Evolutionary conservation across 2,888 invertebrate species (phyloP).

Genomic region (Horisme vitalbata): DNA sequence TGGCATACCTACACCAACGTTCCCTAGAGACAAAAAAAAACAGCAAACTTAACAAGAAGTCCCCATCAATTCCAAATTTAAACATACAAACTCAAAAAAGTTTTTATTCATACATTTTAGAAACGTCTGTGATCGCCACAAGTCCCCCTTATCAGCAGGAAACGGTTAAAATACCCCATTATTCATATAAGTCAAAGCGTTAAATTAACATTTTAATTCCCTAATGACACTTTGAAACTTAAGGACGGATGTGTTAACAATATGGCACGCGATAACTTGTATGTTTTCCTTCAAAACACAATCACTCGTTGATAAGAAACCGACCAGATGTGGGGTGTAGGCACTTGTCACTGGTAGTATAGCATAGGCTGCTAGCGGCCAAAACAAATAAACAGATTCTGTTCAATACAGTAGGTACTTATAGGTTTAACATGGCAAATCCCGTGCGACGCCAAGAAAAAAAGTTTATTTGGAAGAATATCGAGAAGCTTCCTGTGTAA

Average conservation of each 20-base stretch:
- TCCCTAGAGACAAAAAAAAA: too few relatives aligned
- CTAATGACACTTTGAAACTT: constrained; percentile 53
- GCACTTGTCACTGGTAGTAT: constrained; percentile 24
- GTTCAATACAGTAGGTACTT: background rate
- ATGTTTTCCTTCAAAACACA: constrained; percentile 70
- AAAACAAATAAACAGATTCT: background rate
- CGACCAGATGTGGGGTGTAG: constrained; percentile 65
- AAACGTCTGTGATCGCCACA: background rate
- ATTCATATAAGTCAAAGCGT: constrained; percentile 41
- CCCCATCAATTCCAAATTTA: too few relatives aligned
- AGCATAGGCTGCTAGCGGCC: constrained; percentile 13
- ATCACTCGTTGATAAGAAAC: constrained; percentile 70
- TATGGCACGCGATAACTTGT: constrained; percentile 55
- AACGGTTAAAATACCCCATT: constrained; percentile 29
- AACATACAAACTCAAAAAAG: too few relatives aligned
- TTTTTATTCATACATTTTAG: background rate
- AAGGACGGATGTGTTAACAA: constrained; percentile 68
- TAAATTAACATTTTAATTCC: constrained; percentile 42
- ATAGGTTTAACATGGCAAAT: too few relatives aligned
- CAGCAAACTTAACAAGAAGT: too few relatives aligned
- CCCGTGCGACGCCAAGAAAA: too few relatives aligned
- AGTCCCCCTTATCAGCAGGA: constrained; percentile 43
- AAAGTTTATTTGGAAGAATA: too few relatives aligned
- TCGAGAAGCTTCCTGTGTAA: too few relatives aligned
- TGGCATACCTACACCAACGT: too few relatives aligned